These are phyloP conservation scores for Conus betulinus DNA, from an alignment of 1,140 invertebrate genomes.

Conservation along the genomic window DNA sequence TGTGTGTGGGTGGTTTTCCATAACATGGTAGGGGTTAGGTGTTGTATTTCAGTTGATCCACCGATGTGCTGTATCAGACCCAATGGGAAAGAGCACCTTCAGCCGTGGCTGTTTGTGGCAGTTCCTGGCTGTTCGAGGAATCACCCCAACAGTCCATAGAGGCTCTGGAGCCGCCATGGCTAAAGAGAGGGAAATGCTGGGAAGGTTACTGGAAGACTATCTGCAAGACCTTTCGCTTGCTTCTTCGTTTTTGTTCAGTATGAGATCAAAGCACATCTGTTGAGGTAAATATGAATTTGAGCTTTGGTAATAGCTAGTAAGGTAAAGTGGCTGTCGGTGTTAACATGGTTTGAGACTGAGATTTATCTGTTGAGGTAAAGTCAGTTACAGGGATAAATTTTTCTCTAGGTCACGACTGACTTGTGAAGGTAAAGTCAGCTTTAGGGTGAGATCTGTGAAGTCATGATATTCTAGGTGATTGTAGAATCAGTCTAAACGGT, in stretches of 20 bases:
- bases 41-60: neutral
- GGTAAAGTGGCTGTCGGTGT: no score
- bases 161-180: slow-evolving; percentile 22
- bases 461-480: no score
- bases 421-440: no score
- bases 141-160: neutral
- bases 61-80: neutral
- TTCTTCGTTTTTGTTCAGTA: slow-evolving; percentile 19
- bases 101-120: slow-evolving; percentile 9
- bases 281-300: neutral
- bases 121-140: slow-evolving; percentile 29
- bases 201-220: slow-evolving; percentile 12
- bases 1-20: no score
- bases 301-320: no score
- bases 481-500: no score
- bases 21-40: no score
- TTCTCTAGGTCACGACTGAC: no score
- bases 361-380: no score
- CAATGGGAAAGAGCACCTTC: neutral
- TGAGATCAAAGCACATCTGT: slow-evolving; percentile 22
- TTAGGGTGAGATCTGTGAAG: no score
- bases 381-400: no score
- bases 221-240: slow-evolving; percentile 11
- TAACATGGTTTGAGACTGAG: no score
- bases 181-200: neutral